These are phyloP conservation scores for Petrosia ficiformis DNA, from an alignment of 37 sponge, comb jelly and placozoan species.

Conservation along the genomic window DNA sequence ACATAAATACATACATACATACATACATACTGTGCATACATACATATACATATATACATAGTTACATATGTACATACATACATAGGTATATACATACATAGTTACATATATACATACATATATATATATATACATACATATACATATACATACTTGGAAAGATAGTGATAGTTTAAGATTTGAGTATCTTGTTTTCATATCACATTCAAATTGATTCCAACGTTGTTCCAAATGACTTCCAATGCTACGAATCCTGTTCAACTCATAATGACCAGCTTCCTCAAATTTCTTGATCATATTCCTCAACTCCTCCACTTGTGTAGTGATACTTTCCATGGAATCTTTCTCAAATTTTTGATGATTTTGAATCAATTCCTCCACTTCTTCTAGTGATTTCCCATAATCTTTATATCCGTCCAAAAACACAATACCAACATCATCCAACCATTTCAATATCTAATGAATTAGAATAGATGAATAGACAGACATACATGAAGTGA, in stretches of 20 bases:
- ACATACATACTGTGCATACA: no score
- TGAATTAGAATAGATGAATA: no score
- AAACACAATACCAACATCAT: conserved; percentile 5
- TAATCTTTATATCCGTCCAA: conserved; percentile 4
- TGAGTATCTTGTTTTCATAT: neutral
- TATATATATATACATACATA: no score
- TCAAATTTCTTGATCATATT: conserved; percentile 5
- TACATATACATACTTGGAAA: conserved; percentile 20
- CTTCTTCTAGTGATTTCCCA: conserved; percentile 51
- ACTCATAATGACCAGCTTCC: conserved; percentile 3
- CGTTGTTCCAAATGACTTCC: conserved; percentile 5
- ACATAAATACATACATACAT: no score
- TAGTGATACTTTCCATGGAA: conserved; percentile 2
- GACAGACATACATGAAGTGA: neutral
- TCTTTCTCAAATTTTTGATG: conserved; percentile 7
- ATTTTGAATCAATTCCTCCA: neutral
- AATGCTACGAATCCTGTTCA: conserved; percentile 21
- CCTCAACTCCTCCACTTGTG: conserved; percentile 6
- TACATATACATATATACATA: no score
- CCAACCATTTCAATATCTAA: conserved; percentile 33
- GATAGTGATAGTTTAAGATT: conserved; percentile 36
- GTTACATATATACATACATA: no score
- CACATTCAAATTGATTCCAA: conserved; percentile 27
- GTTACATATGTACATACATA: no score
- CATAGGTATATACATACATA: no score